phyloP scores from a whole-genome alignment of 2,797 vertebrate species.

The Melopsittacus undulatus region DNA sequence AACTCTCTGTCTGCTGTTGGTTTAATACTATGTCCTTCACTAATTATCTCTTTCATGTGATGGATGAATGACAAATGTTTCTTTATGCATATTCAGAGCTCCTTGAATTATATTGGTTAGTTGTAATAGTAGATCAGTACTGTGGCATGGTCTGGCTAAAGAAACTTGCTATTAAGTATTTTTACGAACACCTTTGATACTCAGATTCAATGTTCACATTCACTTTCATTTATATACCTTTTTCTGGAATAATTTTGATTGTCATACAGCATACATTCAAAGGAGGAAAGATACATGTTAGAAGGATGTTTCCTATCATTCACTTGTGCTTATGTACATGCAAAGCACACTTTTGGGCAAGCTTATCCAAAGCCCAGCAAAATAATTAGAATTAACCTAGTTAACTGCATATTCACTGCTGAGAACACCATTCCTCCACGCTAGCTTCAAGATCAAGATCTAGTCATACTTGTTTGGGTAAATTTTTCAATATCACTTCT shows the following conservation, averaged over 20 bases:
- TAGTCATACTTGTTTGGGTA: not conserved
- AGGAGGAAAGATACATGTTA: accelerated
- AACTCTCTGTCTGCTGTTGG: not conserved
- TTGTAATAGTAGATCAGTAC: not conserved
- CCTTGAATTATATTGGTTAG: not conserved
- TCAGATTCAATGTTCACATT: not conserved
- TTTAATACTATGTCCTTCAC: not conserved
- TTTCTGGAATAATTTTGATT: not conserved
- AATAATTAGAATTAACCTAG: not conserved
- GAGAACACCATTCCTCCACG: not conserved
- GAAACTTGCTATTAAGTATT: not conserved
- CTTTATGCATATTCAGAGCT: not conserved
- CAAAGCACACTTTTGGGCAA: not conserved
- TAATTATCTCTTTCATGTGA: not conserved
- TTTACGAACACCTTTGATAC: not conserved
- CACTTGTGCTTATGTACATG: not conserved
- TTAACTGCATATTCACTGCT: not conserved
- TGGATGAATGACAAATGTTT: not conserved
- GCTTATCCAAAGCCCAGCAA: not conserved
- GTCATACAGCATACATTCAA: not conserved
- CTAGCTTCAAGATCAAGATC: not conserved
- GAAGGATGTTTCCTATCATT: accelerated
- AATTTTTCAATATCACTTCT: not conserved
- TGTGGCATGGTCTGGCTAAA: not conserved
- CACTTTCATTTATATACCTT: not conserved